Evolutionary conservation across 2,797 vertebrate species (phyloP).

Genomic region (Pyrocephalus nanus): DNA sequence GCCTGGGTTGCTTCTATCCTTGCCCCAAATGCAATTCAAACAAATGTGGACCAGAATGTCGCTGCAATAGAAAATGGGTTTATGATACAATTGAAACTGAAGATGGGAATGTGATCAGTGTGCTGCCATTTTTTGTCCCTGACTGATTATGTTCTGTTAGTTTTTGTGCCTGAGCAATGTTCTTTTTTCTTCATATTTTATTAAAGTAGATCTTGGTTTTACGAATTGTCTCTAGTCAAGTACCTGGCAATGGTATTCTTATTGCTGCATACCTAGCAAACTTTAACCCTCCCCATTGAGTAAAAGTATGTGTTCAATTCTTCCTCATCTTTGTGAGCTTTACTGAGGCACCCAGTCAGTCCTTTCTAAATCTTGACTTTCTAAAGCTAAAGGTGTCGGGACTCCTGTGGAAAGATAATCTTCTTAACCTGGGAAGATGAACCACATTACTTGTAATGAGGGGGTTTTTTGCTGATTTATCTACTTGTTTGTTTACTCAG

Average conservation of each 20-base stretch:
- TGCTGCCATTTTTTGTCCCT: conserved; percentile 61
- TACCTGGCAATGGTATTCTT: background rate
- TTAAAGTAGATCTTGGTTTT: background rate
- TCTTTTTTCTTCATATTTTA: background rate
- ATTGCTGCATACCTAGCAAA: background rate
- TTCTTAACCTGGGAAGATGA: background rate
- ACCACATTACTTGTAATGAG: background rate
- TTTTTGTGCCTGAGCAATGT: background rate
- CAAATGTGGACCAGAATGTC: conserved; percentile 78
- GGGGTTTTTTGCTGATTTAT: background rate
- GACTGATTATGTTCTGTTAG: background rate
- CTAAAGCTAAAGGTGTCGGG: background rate
- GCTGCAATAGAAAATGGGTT: conserved; percentile 78
- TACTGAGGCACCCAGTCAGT: background rate
- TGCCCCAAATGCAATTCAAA: conserved; percentile 80
- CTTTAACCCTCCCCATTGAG: background rate
- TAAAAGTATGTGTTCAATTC: background rate
- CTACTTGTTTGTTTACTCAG: background rate
- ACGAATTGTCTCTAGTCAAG: background rate
- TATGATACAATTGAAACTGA: conserved; percentile 76
- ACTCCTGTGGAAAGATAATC: background rate
- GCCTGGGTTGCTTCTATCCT: conserved; percentile 82
- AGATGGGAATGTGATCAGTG: conserved; percentile 62
- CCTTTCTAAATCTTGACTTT: background rate
- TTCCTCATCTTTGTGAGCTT: background rate